phyloP scores from a whole-genome alignment of 2,797 vertebrate species.

The Xiphophorus birchmanni region DNA sequence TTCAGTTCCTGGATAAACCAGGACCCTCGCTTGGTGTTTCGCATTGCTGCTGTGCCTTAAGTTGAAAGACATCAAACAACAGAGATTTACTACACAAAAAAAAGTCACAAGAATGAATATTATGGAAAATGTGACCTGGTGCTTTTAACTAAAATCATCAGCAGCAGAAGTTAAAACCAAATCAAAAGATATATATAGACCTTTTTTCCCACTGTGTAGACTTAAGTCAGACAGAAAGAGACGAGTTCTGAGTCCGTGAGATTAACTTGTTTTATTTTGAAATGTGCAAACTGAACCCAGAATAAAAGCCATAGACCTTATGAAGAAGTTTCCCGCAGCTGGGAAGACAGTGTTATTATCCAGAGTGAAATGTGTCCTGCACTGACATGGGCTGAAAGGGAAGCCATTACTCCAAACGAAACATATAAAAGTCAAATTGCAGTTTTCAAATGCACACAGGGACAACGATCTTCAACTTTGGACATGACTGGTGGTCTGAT shows the following conservation, averaged over 20 bases:
- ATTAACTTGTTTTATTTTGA: not conserved
- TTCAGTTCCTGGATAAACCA: slow-evolving; percentile 95
- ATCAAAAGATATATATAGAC: not conserved
- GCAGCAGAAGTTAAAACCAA: not conserved
- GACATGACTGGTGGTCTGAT: not conserved
- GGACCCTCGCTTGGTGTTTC: slow-evolving; percentile 95
- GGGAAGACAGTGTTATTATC: not conserved
- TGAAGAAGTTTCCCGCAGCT: not conserved
- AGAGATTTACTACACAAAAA: slow-evolving; percentile 30
- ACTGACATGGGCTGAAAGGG: no score
- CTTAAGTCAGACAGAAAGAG: not conserved
- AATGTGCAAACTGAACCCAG: not conserved
- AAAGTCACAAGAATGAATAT: slow-evolving; percentile 6
- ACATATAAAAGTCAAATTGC: no score
- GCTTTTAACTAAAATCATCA: not conserved
- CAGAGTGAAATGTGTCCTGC: no score
- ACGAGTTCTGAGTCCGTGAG: not conserved
- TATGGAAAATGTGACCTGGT: not conserved
- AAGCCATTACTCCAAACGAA: no score
- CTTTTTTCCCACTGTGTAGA: not conserved
- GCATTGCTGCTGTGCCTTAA: slow-evolving; percentile 92
- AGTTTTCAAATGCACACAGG: no score
- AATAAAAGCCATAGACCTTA: not conserved
- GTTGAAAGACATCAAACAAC: slow-evolving; percentile 23
- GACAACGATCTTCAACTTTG: not conserved